Evolutionary conservation across 1,140 invertebrate genomes (phyloP), one percentile per base, ranked within the genome.

Genomic region (Halyomorpha halys): DNA sequence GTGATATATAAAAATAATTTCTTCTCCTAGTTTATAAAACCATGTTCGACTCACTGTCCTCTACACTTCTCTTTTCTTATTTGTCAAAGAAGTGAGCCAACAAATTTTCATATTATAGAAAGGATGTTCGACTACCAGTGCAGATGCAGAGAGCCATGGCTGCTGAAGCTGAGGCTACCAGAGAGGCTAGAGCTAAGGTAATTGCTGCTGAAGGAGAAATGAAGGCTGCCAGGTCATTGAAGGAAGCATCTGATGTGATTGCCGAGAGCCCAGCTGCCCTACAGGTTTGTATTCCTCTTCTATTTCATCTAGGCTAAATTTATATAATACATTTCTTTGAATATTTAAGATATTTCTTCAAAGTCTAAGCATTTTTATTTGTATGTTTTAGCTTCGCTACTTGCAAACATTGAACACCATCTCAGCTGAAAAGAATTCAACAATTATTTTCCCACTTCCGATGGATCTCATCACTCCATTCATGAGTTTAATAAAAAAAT

Each of bases 351-450:
- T 11, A 4, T 39, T 13, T 39, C 34, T 39, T 11, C 47, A 18
- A 19, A 13, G 19, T 49, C 34, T 62, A 27, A 61, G 15, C 19
- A 13, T 39, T 13, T n/a, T 61, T 49, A 23, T 51, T 59, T 69
- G 62, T 63, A 39, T 3, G 34, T 69, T 70, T 18, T 64, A 71
- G 67, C 63, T 71, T 16, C 69, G 70, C 49, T 71, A 71, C 39
- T 30, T 72, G 30, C 83, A 97, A 80, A 95, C 94, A 8, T 78
- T 98, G 62, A 97, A 90, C 75, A 89, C 90, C 13, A 96, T 98
- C 74, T 93, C 93, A 51, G 91, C 93, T 2, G 95, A 98, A 80
- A 97, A 97, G 79, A 97, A 97, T 75, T 97, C 94, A 5, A 98
- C 95, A 11, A 97, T 98, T 71, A 90, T 98, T 64, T 98, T 98